Evolutionary conservation across 2,888 invertebrate species (phyloP).

Genomic region (Tuberolachnus salignus): DNA sequence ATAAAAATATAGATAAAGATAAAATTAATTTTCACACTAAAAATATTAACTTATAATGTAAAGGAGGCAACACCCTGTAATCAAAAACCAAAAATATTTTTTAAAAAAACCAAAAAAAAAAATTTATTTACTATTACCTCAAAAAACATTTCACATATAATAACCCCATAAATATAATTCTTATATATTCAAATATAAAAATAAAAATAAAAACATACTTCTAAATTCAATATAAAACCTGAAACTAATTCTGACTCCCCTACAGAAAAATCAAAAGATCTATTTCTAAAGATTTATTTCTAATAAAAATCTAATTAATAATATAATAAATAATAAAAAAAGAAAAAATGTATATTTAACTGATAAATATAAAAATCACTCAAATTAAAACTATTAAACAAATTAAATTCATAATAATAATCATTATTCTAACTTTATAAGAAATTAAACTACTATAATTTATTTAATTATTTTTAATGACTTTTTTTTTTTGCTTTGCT

Average conservation of each 20-base stretch:
- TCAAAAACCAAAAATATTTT: constrained; percentile 25
- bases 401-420: constrained; percentile 34
- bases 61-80: constrained; percentile 26
- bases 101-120: constrained; percentile 32
- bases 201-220: constrained; percentile 61
- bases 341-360: background rate
- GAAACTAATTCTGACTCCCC: constrained; percentile 24
- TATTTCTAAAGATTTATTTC: constrained; percentile 21
- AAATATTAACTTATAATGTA: constrained; percentile 32
- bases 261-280: constrained; percentile 28
- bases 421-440: constrained; percentile 37
- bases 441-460: too few relatives aligned
- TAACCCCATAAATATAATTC: constrained; percentile 69
- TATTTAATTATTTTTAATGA: too few relatives aligned
- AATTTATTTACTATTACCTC: constrained; percentile 69
- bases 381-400: constrained; percentile 65
- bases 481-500: too few relatives aligned
- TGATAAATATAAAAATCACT: constrained; percentile 59
- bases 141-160: constrained; percentile 68
- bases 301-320: constrained; percentile 29
- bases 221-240: constrained; percentile 62
- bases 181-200: constrained; percentile 67
- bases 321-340: constrained; percentile 4
- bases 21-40: constrained; percentile 33
- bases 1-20: constrained; percentile 9